Conservation (phyloP, 2,888 invertebrate species). For the Aphidoletes aphidimyza region DNA sequence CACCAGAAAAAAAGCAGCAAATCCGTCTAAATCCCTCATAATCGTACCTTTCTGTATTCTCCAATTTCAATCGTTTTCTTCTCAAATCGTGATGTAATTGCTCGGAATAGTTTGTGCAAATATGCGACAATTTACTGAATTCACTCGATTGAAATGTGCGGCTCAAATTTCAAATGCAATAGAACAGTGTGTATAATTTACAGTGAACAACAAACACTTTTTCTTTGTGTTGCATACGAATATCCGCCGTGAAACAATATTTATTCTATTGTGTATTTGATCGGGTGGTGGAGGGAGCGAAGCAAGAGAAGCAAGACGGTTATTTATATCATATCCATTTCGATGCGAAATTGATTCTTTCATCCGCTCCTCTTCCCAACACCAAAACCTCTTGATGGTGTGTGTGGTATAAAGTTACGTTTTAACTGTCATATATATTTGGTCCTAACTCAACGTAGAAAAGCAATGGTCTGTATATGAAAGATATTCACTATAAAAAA, state of each 20-base stretch:
- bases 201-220: slow-evolving; percentile 14
- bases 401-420: slow-evolving; percentile 47
- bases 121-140: slow-evolving; percentile 1
- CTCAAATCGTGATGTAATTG: slow-evolving; percentile 5
- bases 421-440: background rate
- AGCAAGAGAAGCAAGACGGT: background rate
- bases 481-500: no score
- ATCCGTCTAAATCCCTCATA: slow-evolving; percentile 19
- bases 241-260: background rate
- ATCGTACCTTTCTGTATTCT: background rate
- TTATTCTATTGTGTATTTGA: slow-evolving; percentile 19
- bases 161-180: background rate
- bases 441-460: background rate
- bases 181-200: background rate
- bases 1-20: background rate
- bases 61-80: background rate
- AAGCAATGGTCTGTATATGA: background rate
- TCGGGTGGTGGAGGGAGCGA: background rate
- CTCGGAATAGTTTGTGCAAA: slow-evolving; percentile 23
- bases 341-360: slow-evolving; percentile 4
- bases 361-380: background rate
- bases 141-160: background rate
- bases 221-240: background rate
- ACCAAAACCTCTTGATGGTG: slow-evolving; percentile 1
- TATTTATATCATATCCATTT: slow-evolving; percentile 16